Evolutionary conservation across 2,888 invertebrate genomes (phyloP).

Genomic region (Parascotia fuliginaria): DNA sequence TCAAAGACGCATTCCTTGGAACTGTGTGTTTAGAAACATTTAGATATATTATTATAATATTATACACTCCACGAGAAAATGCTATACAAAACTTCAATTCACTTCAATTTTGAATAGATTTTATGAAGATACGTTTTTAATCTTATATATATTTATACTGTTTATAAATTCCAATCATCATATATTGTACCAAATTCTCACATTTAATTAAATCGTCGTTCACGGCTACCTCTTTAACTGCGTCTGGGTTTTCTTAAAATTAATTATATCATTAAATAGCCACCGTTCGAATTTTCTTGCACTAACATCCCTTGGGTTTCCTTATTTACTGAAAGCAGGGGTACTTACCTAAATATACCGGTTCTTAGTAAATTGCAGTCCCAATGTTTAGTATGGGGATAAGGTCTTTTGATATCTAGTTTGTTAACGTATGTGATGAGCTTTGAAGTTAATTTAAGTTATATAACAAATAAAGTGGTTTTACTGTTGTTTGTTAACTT

Average conservation of each 20-base stretch:
- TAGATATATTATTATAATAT: too few relatives aligned
- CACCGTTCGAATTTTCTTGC: conserved; percentile 34
- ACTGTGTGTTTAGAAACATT: too few relatives aligned
- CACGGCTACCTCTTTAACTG: conserved; percentile 14
- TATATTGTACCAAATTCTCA: conserved; percentile 8
- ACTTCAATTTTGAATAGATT: too few relatives aligned
- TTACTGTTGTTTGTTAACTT: too few relatives aligned
- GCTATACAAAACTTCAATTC: too few relatives aligned
- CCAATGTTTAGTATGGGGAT: neutral
- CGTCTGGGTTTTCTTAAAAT: conserved; percentile 39
- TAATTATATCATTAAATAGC: conserved; percentile 37
- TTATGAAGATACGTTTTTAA: too few relatives aligned
- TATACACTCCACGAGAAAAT: too few relatives aligned
- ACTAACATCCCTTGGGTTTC: conserved; percentile 24
- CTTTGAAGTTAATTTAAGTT: neutral
- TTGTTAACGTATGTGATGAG: neutral
- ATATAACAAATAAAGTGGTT: too few relatives aligned
- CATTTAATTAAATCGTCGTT: conserved; percentile 46
- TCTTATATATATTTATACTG: too few relatives aligned
- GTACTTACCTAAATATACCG: too few relatives aligned
- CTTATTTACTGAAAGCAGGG: conserved; percentile 27
- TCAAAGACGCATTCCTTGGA: too few relatives aligned
- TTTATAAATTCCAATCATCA: too few relatives aligned
- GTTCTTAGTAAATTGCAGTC: conserved; percentile 1
- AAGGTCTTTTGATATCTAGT: neutral